Conservation (phyloP, 2,888 invertebrate species). For the Nudaria mundana region DNA sequence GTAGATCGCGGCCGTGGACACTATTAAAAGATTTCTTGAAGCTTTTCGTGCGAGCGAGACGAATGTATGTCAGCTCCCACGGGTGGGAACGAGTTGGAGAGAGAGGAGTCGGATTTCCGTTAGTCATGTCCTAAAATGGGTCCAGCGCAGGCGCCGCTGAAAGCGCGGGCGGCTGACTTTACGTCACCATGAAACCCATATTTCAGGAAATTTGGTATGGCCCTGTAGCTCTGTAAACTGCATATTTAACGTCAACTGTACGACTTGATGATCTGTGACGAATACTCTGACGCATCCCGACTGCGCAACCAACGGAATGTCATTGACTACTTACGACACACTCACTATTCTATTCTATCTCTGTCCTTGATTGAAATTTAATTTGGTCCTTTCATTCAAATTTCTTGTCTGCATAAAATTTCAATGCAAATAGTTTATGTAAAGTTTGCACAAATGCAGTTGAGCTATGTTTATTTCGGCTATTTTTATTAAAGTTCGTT, state of each 20-base stretch:
- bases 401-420: no score
- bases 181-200: slow-evolving; percentile 77
- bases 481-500: no score
- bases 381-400: slow-evolving; percentile 27
- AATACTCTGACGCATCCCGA: slow-evolving; percentile 65
- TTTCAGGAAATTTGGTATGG: slow-evolving; percentile 72
- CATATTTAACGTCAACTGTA: slow-evolving; percentile 49
- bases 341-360: no score
- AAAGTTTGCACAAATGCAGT: no score
- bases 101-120: slow-evolving; percentile 84
- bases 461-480: no score
- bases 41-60: slow-evolving; percentile 78
- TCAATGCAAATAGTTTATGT: no score
- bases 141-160: slow-evolving; percentile 81
- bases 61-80: slow-evolving; percentile 59
- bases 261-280: slow-evolving; percentile 56
- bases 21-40: slow-evolving; percentile 82
- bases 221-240: slow-evolving; percentile 57
- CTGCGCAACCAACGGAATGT: slow-evolving; percentile 65
- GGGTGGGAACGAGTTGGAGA: slow-evolving; percentile 75
- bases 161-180: slow-evolving; percentile 79
- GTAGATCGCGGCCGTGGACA: slow-evolving; percentile 82
- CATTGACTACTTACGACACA: slow-evolving; percentile 68
- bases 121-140: slow-evolving; percentile 88
- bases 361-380: slow-evolving; percentile 44